phyloP scores from a whole-genome alignment of 2,797 vertebrate genomes.

The Sandelia bainsii region DNA sequence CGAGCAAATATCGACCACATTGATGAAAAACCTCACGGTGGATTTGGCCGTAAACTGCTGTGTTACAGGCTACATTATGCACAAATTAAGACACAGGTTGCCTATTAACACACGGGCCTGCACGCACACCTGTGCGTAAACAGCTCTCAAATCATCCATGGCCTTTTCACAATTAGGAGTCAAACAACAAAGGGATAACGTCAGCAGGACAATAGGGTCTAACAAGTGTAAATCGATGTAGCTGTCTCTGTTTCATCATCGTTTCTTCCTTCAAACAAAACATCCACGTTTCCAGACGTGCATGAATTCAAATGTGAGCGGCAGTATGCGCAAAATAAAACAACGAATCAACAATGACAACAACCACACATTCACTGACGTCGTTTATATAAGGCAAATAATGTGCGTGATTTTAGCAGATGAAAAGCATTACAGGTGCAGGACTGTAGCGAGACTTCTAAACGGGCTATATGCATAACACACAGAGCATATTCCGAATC shows the following conservation, averaged over 20 bases:
- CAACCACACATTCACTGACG: slow-evolving; percentile 18
- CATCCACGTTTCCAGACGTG: slow-evolving; percentile 14
- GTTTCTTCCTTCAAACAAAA: background rate
- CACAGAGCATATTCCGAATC: slow-evolving; percentile 70
- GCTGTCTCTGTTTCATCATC: background rate
- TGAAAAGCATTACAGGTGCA: slow-evolving; percentile 1
- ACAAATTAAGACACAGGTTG: slow-evolving; percentile 52
- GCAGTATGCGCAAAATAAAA: slow-evolving; percentile 9
- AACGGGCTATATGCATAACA: slow-evolving; percentile 44
- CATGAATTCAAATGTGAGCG: slow-evolving; percentile 37
- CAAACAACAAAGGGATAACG: slow-evolving; percentile 52
- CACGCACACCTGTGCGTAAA: slow-evolving; percentile 47
- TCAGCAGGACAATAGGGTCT: slow-evolving; percentile 12
- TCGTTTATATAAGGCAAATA: background rate
- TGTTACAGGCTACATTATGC: slow-evolving; percentile 48
- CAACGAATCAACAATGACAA: slow-evolving; percentile 4
- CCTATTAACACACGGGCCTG: slow-evolving; percentile 24
- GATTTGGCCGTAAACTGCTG: slow-evolving; percentile 54
- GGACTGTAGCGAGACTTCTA: slow-evolving; percentile 28
- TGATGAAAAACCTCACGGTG: slow-evolving; percentile 76
- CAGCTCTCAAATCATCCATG: slow-evolving; percentile 23
- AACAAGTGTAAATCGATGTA: background rate
- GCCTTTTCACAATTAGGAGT: slow-evolving; percentile 39
- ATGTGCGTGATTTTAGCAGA: background rate
- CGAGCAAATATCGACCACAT: slow-evolving; percentile 79